A percentile compares a stretch with the other conserved stretches of the same genome.
These are phyloP conservation scores for Naso thynnoides DNA, from an alignment of 2,797 vertebrate species.

Conservation along the genomic window DNA sequence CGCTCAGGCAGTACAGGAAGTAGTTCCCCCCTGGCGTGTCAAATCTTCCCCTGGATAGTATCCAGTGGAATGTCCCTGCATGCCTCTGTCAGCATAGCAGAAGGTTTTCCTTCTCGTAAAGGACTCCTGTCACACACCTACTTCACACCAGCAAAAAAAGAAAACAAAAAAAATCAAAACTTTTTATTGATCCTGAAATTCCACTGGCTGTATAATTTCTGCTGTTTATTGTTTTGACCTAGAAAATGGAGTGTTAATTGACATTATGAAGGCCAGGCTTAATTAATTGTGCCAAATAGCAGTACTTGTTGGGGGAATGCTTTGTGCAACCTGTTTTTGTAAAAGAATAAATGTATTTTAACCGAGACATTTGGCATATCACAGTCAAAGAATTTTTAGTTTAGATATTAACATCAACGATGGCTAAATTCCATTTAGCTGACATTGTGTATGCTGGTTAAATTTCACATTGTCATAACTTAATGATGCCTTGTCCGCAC, in stretches of 20 bases:
- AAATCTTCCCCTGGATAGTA: slow-evolving; percentile 56
- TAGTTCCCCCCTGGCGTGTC: slow-evolving; percentile 31
- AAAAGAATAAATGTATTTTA: not conserved
- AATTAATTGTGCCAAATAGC: not conserved
- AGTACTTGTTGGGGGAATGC: not conserved
- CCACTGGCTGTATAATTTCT: not conserved
- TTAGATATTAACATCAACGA: not conserved
- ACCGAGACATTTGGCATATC: not conserved
- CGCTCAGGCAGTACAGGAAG: slow-evolving; percentile 31
- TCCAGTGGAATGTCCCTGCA: slow-evolving; percentile 72
- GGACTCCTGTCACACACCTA: slow-evolving; percentile 3
- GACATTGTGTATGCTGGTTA: not conserved
- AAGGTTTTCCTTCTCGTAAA: slow-evolving; percentile 20
- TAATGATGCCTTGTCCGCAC: no score
- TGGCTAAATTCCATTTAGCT: not conserved
- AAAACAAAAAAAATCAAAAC: not conserved
- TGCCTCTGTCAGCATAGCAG: slow-evolving; percentile 37
- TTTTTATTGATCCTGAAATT: not conserved
- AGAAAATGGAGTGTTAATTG: not conserved
- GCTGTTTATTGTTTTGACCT: not conserved
- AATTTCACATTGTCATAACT: not conserved
- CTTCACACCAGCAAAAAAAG: not conserved
- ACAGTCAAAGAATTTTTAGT: not conserved
- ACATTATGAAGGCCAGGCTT: not conserved
- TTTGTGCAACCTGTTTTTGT: not conserved